Base-by-base conservation (phyloP, 2,888 invertebrate genomes). In the Macropis europaea region DNA sequence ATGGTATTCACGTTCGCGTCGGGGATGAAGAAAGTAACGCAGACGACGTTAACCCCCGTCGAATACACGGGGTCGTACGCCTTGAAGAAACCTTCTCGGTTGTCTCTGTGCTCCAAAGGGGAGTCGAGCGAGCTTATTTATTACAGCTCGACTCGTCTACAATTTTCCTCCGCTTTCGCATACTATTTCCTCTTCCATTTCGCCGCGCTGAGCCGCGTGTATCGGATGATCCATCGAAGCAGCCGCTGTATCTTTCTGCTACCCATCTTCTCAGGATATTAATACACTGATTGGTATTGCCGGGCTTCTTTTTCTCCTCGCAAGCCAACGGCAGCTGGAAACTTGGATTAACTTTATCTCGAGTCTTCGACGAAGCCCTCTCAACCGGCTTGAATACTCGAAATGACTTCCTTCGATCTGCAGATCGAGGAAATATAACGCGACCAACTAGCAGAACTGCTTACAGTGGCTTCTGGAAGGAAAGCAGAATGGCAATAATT, bases 231-330 rank as follows among this genome's bases (percentile, higher is more conserved):
- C 42, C 53, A n/a, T 3, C 30, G 42, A 22, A 13, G 47, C n/a
- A n/a, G n/a, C 19, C 1, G n/a, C 32, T 34, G 42, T 34, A 54
- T 43, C 34, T 30, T 19, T 3, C n/a, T 2, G n/a, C 6, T 15
- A 7, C 26, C 50, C 50, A 52, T 36, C 28, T 36, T 66, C 50
- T 52, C 43, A 30, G n/a, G 40, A 43, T 64, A 64, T 66, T 66
- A 66, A 66, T 66, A 66, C 63, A 52, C 43, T 52, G 63, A 66
- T 66, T 43, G 64, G 62, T 42, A 66, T 62, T 52, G 62, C 62
- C 17, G 34, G 17, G 34, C 32, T 34, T 48, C 63, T 32, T 59
- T 62, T 30, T 22, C 36, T 30, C 40, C 50, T 3, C 9, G 42
- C 26, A 26, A 30, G 30, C 42, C 30, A 13, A 13, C 13, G 24